Evolutionary conservation across 2,113 vertebrate genomes (phyloP), one percentile per base, ranked within the genome.

Genomic region (Xenotilapia flavipinnis): DNA sequence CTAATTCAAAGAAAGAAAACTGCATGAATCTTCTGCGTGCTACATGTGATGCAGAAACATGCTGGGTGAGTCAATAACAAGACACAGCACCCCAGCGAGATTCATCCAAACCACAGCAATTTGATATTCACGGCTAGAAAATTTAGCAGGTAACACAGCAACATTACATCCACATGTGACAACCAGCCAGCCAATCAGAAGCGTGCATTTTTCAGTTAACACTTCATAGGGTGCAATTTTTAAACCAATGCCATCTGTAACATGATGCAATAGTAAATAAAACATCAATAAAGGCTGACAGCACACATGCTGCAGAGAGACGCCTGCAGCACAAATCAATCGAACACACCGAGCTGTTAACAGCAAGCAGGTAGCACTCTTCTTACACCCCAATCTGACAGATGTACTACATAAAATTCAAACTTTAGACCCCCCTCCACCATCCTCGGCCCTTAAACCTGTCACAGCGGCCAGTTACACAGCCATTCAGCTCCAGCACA

Each of bases 321-420:
- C 4, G 83, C 91, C 85, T 56, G 87, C 55, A 42, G 90, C 90
- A 84, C 85, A 84, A 92, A 93, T 93, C 88, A 89, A 85, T 90
- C 4, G 26, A 86, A 42, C 79, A 86, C 79, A 80, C 45, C 26
- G 85, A 90, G 84, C 81, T 86, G 70, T 77, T 77, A 65, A 68
- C 21, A 54, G 87, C 51, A n/a, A 40, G 75, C 68, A 33, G 82
- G 49, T 23, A 75, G 85, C 80, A 13, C 73, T 36, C 79, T 7
- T 6, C 84, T 77, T 6, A 75, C 53, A 60, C 79, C 31, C 79
- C 1, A 5, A 82, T 89, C 56, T 86, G 86, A 90, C 93, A 89
- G 89, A 90, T 87, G 87, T 6, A 79, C 65, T 7, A 53, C 40
- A 65, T 89, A 84, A 81, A 87, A 86, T 45, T 82, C 70, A 51